These are phyloP conservation scores for Apomyelois bistriatella DNA, from an alignment of 2,888 invertebrate species.

Conservation along the genomic window DNA sequence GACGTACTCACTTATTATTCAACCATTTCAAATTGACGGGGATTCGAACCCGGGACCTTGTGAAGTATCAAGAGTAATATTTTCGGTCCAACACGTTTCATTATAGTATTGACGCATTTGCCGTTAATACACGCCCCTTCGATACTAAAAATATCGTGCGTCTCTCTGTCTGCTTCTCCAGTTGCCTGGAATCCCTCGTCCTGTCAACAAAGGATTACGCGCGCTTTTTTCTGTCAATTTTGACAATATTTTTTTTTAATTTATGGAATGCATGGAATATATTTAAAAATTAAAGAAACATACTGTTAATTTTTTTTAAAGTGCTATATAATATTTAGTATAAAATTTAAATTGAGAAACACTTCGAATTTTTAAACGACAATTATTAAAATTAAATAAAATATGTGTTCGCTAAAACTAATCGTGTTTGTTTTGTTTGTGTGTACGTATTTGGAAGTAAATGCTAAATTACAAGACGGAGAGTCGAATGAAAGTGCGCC, in stretches of 20 bases:
- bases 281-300: too few relatives aligned
- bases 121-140: constrained; percentile 41
- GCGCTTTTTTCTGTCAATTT: constrained; percentile 30
- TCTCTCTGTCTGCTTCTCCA: constrained; percentile 55
- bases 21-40: too few relatives aligned
- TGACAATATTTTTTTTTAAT: neutral
- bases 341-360: too few relatives aligned
- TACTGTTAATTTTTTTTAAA: too few relatives aligned
- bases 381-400: constrained; percentile 12
- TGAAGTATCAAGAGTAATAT: constrained; percentile 3
- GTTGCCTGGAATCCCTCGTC: constrained; percentile 46
- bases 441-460: constrained; percentile 36
- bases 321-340: too few relatives aligned
- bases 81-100: neutral
- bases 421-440: constrained; percentile 40
- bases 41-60: neutral
- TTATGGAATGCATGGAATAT: too few relatives aligned
- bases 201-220: constrained; percentile 31
- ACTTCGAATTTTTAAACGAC: too few relatives aligned
- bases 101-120: constrained; percentile 22
- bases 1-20: too few relatives aligned
- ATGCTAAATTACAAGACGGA: constrained; percentile 39
- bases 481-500: constrained; percentile 33
- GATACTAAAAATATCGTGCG: constrained; percentile 47
- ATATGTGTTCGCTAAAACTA: constrained; percentile 25